Evolutionary conservation across 2,113 vertebrate genomes (phyloP).

Genomic region (Sinocyclocheilus rhinocerous): DNA sequence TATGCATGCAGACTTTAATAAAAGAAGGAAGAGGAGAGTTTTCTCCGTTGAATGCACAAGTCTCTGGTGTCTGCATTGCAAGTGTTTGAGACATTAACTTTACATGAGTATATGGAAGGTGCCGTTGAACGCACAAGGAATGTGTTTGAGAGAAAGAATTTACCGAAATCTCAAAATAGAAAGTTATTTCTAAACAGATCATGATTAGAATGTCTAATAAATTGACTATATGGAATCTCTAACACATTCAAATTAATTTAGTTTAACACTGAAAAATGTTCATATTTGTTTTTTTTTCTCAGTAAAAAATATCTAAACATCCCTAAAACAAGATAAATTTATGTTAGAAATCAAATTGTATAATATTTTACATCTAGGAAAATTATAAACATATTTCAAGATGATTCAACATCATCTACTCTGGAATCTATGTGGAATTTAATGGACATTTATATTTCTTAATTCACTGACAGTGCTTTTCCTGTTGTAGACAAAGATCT

Average conservation of each 20-base stretch:
- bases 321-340: not conserved
- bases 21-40: slow-evolving; percentile 38
- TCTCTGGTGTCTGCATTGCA: slow-evolving; percentile 44
- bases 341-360: not conserved
- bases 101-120: slow-evolving; percentile 37
- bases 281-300: not conserved
- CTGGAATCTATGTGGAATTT: not conserved
- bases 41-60: slow-evolving; percentile 38
- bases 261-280: not conserved
- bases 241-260: not conserved
- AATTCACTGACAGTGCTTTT: not conserved
- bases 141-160: slow-evolving; percentile 48
- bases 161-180: not conserved
- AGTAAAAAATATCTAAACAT: not conserved
- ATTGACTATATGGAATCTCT: not conserved
- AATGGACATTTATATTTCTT: not conserved
- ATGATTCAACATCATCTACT: not conserved
- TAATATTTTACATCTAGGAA: not conserved
- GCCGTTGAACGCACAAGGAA: slow-evolving; percentile 27
- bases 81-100: slow-evolving; percentile 47
- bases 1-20: slow-evolving; percentile 51
- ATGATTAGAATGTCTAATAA: not conserved
- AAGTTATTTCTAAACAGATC: not conserved
- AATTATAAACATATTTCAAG: not conserved
- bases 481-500: not conserved